Percentiles rank a stretch among this genome's conserved stretches.
phyloP scores from a whole-genome alignment of 1,140 invertebrate genomes.

The Pectinophora gossypiella region DNA sequence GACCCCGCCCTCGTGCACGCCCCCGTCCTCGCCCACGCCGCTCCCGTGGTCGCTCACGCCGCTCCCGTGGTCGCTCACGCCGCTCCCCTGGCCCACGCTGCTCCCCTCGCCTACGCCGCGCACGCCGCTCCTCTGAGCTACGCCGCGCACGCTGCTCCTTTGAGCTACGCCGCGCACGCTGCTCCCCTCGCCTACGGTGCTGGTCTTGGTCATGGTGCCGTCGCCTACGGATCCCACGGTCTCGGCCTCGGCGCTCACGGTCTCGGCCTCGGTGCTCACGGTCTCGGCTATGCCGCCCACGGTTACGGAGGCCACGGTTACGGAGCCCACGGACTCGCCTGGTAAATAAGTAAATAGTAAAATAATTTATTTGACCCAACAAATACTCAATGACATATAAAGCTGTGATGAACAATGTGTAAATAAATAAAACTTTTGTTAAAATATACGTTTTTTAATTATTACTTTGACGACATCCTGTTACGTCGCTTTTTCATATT shows the following conservation, averaged over 20 bases:
- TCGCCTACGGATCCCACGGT: constrained; percentile 7
- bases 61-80: constrained; percentile 28
- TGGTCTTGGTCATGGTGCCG: background rate
- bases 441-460: background rate
- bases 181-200: constrained; percentile 14
- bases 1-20: constrained; percentile 33
- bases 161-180: constrained; percentile 14
- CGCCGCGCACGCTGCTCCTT: constrained; percentile 16
- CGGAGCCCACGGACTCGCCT: background rate
- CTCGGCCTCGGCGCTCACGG: constrained; percentile 7
- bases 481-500: too few species aligned
- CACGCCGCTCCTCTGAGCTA: constrained; percentile 22
- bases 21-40: constrained; percentile 28
- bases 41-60: constrained; percentile 30
- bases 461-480: too few species aligned
- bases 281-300: constrained; percentile 28
- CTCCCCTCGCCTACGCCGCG: constrained; percentile 16
- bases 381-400: background rate
- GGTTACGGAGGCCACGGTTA: background rate
- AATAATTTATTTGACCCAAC: background rate
- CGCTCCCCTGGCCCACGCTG: constrained; percentile 23
- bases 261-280: constrained; percentile 9
- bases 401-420: background rate
- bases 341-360: background rate
- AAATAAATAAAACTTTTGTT: background rate